Conservation (phyloP, 2,797 vertebrate species). For the Pampus argenteus region DNA sequence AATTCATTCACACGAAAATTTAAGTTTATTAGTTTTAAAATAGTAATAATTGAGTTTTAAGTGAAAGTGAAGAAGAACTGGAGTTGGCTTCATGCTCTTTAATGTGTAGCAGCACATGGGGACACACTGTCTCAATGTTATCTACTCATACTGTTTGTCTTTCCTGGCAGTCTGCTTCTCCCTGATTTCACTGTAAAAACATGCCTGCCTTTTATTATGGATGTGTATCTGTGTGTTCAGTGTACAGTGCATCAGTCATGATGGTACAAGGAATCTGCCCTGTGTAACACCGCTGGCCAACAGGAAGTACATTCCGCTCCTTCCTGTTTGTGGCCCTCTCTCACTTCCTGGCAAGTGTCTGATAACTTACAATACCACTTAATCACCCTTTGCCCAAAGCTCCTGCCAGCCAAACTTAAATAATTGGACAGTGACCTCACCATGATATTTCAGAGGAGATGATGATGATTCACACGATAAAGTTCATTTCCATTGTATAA, state of each 20-base stretch:
- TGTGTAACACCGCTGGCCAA: constrained; percentile 71
- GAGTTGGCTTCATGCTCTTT: constrained; percentile 23
- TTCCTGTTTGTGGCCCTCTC: constrained; percentile 87
- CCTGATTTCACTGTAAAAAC: constrained; percentile 80
- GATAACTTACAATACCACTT: constrained; percentile 85
- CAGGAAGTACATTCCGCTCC: constrained; percentile 88
- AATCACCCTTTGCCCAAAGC: constrained; percentile 73
- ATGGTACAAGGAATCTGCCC: constrained; percentile 84
- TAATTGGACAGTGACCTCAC: constrained; percentile 65
- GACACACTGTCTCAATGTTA: constrained; percentile 72
- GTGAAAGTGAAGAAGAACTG: too few relatives aligned
- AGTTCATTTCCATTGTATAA: constrained; percentile 3
- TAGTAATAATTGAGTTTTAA: too few relatives aligned
- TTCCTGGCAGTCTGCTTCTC: constrained; percentile 79
- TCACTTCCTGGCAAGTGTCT: constrained; percentile 86
- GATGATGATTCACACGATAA: constrained; percentile 23
- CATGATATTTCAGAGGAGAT: constrained; percentile 22
- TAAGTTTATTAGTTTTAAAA: too few relatives aligned
- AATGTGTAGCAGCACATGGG: constrained; percentile 25
- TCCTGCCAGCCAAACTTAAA: constrained; percentile 64
- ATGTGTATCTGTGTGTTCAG: constrained; percentile 41
- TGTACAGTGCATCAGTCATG: constrained; percentile 60
- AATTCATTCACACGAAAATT: not conserved
- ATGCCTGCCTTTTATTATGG: constrained; percentile 62
- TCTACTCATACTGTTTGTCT: constrained; percentile 73